Evolutionary conservation across 1,140 invertebrate species (phyloP), one percentile per base, ranked within the genome.

Genomic region (Patella vulgata): DNA sequence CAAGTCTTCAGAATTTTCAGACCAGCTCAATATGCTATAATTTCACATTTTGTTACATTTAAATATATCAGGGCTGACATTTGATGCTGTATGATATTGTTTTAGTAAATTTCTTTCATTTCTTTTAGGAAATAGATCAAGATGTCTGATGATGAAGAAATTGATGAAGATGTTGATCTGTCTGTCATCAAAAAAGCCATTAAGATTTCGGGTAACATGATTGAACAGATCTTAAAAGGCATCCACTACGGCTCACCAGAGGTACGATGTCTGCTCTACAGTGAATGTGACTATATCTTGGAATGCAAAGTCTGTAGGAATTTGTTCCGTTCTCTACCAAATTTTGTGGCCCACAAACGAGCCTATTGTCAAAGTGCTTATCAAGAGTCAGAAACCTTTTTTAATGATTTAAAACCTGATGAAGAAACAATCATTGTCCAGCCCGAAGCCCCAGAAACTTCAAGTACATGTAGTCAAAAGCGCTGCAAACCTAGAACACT

Each of bases 241-340:
- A 68, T 76, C n/a, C 72, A 77, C 40, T 77, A 73, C 60, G 79
- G 75, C 1, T 75, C 78, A 23, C 66, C 69, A 21, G 80, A 82
- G 63, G 86, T 94, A 39, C 88, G 89, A 67, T 84, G 88, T 47
- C 79, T 93, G 40, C 82, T 95, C 8, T 82, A 88, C 17, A 87
- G 90, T 76, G 92, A 95, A 86, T 94, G 92, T 86, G 90, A 92
- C 78, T 79, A 94, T 44, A 88, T 95, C 69, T 91, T 92, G 77
- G 93, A 95, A 81, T 95, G 93, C 80, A 90, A 90, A 80, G 87
- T 92, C 28, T 95, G 93, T 79, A 85, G 89, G n/a, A 93, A 89
- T 78, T 86, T 95, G 71, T 94, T 94, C 81, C 87, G 93, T 72
- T 92, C 90, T 74, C 83, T 95, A 59, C 88, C 89, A 0, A 94